Conservation (phyloP, 2,888 invertebrate genomes). For the Calliopum simillimum region DNA sequence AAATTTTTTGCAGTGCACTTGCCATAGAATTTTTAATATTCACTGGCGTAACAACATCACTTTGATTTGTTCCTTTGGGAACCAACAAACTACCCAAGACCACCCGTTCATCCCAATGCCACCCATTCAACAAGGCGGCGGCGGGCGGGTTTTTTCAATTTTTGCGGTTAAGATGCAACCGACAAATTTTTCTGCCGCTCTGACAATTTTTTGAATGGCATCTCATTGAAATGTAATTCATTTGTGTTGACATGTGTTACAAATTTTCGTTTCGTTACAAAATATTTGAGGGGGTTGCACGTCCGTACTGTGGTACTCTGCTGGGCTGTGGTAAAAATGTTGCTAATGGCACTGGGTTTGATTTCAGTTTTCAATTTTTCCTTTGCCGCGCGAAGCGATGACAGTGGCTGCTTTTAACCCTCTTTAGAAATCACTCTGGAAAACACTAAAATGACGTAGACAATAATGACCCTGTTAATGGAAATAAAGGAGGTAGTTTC, state of each 20-base stretch:
- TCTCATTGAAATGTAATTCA: constrained; percentile 53
- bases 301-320: not conserved
- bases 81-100: no score
- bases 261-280: constrained; percentile 45
- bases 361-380: no score
- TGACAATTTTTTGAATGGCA: constrained; percentile 45
- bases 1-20: no score
- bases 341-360: not conserved
- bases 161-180: constrained; percentile 24
- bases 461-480: constrained; percentile 50
- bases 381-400: no score
- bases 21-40: no score
- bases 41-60: no score
- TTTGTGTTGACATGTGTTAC: constrained; percentile 55
- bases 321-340: not conserved
- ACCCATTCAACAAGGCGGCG: constrained; percentile 20
- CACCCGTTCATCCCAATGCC: not conserved
- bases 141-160: not conserved
- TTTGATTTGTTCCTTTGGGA: constrained; percentile 11
- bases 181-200: constrained; percentile 10
- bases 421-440: constrained; percentile 6
- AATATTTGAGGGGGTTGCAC: not conserved
- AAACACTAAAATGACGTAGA: constrained; percentile 39
- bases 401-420: no score
- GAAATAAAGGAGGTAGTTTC: constrained; percentile 22